Conservation (phyloP, 2,797 vertebrate genomes). For the Sebastes kiyomatsui region DNA sequence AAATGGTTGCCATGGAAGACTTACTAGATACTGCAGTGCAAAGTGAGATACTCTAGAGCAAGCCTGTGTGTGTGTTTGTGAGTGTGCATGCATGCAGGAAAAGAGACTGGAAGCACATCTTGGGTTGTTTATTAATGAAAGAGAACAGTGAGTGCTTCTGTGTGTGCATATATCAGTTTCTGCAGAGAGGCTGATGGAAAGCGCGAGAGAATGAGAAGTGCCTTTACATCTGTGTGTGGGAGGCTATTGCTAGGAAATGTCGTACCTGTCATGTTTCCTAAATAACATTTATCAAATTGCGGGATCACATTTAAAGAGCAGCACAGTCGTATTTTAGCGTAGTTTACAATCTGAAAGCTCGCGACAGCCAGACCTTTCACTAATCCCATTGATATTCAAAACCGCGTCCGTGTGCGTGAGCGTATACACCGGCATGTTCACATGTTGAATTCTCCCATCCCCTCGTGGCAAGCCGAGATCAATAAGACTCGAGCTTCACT, state of each 20-base stretch:
- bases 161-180: conserved; percentile 1
- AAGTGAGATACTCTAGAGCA: conserved; percentile 36
- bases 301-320: conserved; percentile 69
- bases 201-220: conserved; percentile 14
- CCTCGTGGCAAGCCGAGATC: conserved; percentile 44
- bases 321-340: conserved; percentile 40
- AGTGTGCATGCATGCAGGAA: background rate
- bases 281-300: conserved; percentile 75
- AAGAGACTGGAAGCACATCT: conserved; percentile 42
- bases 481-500: conserved; percentile 29
- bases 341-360: conserved; percentile 58
- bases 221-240: conserved; percentile 37
- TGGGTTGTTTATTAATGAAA: conserved; percentile 59
- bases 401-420: background rate
- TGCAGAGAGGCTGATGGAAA: conserved; percentile 4
- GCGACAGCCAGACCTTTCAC: conserved; percentile 73
- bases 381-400: conserved; percentile 65
- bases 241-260: conserved; percentile 60
- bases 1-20: conserved; percentile 70
- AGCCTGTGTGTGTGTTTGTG: background rate
- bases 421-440: background rate
- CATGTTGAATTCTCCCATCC: conserved; percentile 35
- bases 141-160: conserved; percentile 30
- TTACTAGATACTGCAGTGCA: conserved; percentile 53
- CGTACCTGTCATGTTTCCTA: conserved; percentile 73